These are phyloP conservation scores for Drosophila nr. perissopoda DNA, from an alignment of 2,888 invertebrate genomes.

Conservation along the genomic window DNA sequence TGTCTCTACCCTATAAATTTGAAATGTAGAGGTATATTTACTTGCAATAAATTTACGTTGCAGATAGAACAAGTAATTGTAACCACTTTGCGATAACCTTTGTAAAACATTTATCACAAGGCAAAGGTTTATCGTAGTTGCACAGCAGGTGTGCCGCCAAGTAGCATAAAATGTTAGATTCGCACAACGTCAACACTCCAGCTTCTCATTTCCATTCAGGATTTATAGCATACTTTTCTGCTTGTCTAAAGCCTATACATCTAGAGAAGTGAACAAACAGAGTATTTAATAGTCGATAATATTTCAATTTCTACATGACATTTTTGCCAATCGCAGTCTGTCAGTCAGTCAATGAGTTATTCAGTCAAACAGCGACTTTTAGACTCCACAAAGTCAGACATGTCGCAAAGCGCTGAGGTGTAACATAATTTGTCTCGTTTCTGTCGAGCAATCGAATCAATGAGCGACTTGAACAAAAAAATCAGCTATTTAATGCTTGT, in stretches of 20 bases:
- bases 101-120: too few relatives aligned
- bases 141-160: neutral
- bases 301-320: constrained; percentile 7
- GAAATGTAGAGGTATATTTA: neutral
- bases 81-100: too few relatives aligned
- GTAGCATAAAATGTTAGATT: neutral
- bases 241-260: neutral
- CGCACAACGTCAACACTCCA: neutral
- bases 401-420: constrained; percentile 67
- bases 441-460: constrained; percentile 62
- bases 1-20: neutral
- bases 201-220: neutral
- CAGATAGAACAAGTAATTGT: neutral
- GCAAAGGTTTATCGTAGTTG: neutral
- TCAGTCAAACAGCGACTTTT: constrained; percentile 25
- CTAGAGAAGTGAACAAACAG: neutral
- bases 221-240: constrained; percentile 8
- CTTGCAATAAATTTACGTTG: neutral
- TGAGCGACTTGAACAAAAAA: constrained; percentile 29
- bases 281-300: constrained; percentile 3
- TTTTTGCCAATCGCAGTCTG: constrained; percentile 50
- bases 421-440: constrained; percentile 76
- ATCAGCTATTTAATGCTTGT: constrained; percentile 43
- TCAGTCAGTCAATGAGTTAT: constrained; percentile 24
- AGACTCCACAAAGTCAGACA: constrained; percentile 62